Percentiles rank a stretch among this genome's conserved stretches.
Conservation (phyloP, 2,113 vertebrate species). For the Myxocyprinus asiaticus region DNA sequence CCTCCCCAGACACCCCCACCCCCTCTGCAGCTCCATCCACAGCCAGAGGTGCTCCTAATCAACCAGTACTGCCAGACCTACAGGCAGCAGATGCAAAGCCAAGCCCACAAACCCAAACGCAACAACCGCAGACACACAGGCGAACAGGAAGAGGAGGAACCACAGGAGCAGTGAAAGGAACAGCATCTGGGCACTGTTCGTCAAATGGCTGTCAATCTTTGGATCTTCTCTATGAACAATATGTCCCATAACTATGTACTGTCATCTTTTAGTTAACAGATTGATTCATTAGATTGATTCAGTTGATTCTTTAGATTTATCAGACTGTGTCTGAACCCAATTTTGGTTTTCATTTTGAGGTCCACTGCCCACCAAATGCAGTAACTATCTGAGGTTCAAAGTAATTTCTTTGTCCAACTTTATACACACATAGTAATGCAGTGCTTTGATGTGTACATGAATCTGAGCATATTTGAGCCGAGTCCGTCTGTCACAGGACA, state of each 20-base stretch:
- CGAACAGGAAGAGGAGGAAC: conserved; percentile 20
- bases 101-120: conserved; percentile 57
- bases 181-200: neutral
- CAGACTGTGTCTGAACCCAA: neutral
- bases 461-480: too few relatives aligned
- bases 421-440: too few relatives aligned
- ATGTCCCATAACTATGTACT: neutral
- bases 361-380: neutral
- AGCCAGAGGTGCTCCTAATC: conserved; percentile 61
- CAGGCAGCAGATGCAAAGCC: conserved; percentile 52
- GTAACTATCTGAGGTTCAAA: too few relatives aligned
- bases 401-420: too few relatives aligned
- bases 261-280: neutral
- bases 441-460: too few relatives aligned
- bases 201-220: conserved; percentile 17
- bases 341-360: conserved; percentile 25
- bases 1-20: conserved; percentile 47
- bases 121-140: conserved; percentile 55
- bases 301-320: neutral
- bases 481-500: too few relatives aligned
- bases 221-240: conserved; percentile 19
- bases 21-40: conserved; percentile 36
- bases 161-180: conserved; percentile 31
- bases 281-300: neutral
- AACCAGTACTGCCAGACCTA: conserved; percentile 66